Percentiles rank a stretch among this genome's conserved stretches.
Conservation (phyloP, 2,888 invertebrate species). For the Chloromyia formosa region DNA sequence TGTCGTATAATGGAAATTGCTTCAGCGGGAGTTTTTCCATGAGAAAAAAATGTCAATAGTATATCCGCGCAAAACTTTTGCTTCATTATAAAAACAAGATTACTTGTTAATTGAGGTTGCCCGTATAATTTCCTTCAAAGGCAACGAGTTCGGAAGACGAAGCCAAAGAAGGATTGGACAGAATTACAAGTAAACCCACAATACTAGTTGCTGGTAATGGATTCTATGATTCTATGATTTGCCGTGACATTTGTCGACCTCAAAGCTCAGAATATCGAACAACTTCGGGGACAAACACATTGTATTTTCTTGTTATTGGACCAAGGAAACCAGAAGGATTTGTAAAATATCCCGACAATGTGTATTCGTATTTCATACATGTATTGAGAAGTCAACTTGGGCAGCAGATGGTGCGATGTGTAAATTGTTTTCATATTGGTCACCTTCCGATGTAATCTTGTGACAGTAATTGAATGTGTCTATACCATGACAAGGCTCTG, state of each 20-base stretch:
- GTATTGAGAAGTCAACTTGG: not conserved
- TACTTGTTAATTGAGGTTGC: not conserved
- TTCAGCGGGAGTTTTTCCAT: too few species aligned
- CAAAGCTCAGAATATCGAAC: not conserved
- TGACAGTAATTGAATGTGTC: not conserved
- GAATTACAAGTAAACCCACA: not conserved
- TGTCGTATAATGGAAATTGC: not conserved
- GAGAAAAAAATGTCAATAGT: not conserved
- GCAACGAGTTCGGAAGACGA: too few species aligned
- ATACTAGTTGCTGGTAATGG: not conserved
- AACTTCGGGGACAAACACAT: not conserved
- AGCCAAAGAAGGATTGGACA: not conserved
- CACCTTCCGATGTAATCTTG: not conserved
- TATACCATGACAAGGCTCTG: constrained; percentile 23
- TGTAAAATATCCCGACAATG: too few species aligned
- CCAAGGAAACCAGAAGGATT: too few species aligned
- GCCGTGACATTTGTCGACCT: not conserved
- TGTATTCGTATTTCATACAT: not conserved
- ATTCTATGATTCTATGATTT: not conserved
- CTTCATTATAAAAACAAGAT: constrained; percentile 3
- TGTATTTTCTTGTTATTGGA: not conserved
- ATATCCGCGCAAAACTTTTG: not conserved
- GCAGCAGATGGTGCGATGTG: not conserved
- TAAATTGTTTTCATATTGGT: constrained; percentile 15
- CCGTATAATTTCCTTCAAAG: not conserved